Percentiles rank a stretch among this genome's conserved stretches.
phyloP scores from a whole-genome alignment of 2,113 vertebrate genomes.

The Toxostoma redivivum region DNA sequence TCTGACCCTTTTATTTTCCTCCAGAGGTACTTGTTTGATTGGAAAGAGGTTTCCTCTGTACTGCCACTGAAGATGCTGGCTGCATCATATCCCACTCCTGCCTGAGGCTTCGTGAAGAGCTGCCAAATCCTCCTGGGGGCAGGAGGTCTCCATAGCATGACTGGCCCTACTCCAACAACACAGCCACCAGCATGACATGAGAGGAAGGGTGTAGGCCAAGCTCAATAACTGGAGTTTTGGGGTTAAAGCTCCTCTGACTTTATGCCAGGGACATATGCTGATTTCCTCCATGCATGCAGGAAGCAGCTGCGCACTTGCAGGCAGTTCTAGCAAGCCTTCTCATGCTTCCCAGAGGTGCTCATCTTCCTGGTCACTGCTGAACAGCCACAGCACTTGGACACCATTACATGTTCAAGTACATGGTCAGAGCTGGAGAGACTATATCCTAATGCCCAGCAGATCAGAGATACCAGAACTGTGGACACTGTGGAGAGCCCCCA shows the following conservation, averaged over 20 bases:
- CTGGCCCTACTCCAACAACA: background rate
- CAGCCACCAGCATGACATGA: fast-evolving
- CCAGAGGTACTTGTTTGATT: background rate
- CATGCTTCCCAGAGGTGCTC: background rate
- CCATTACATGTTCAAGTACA: background rate
- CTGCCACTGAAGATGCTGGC: background rate
- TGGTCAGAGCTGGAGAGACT: background rate
- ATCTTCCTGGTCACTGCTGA: background rate
- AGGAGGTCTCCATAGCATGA: fast-evolving
- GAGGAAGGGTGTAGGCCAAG: background rate
- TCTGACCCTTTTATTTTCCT: background rate
- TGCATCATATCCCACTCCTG: background rate
- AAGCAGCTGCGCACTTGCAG: background rate
- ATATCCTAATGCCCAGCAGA: background rate
- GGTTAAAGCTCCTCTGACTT: background rate
- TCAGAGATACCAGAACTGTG: background rate
- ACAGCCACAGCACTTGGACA: background rate
- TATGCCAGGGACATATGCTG: fast-evolving
- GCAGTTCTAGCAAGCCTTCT: background rate
- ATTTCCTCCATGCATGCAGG: background rate
- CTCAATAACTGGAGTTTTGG: background rate
- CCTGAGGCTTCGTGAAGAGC: background rate
- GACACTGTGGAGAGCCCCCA: background rate
- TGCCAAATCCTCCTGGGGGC: fast-evolving
- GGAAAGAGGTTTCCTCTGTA: background rate